Evolutionary conservation across 2,113 vertebrate genomes (phyloP).

Genomic region (Rhombomys opimus): DNA sequence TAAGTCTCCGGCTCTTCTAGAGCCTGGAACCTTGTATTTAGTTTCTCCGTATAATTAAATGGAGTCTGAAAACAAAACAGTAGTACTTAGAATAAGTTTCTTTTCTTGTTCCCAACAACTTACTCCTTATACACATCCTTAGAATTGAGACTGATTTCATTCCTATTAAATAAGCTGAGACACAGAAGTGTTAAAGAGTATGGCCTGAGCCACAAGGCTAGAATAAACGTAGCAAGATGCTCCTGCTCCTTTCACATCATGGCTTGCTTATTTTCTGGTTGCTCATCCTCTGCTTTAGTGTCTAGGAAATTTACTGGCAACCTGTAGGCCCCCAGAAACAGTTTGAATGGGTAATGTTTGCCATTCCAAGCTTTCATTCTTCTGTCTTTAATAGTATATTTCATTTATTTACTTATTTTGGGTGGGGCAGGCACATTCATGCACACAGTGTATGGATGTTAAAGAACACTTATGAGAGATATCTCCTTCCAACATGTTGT

Average conservation of each 20-base stretch:
- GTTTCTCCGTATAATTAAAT: too few species aligned
- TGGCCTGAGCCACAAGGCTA: background rate
- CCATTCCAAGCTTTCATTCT: background rate
- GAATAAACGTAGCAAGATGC: background rate
- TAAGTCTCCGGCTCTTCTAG: too few species aligned
- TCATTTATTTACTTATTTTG: background rate
- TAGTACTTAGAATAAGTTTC: too few species aligned
- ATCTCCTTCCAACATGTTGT: background rate
- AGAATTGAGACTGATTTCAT: background rate
- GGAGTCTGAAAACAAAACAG: too few species aligned
- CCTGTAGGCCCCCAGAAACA: background rate
- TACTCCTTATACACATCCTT: background rate
- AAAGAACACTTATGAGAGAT: background rate
- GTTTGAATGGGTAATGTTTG: background rate
- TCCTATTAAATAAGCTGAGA: background rate
- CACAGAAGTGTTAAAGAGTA: background rate
- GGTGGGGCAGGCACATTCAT: background rate
- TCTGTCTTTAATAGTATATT: background rate
- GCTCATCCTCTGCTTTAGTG: fast-evolving
- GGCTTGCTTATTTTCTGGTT: background rate
- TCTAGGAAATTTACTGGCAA: background rate
- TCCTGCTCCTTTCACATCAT: background rate
- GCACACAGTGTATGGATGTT: too few species aligned
- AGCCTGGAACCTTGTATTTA: too few species aligned
- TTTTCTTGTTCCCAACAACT: background rate